Evolutionary conservation across 2,888 invertebrate genomes (phyloP).

Genomic region (Platycheirus rosarum): DNA sequence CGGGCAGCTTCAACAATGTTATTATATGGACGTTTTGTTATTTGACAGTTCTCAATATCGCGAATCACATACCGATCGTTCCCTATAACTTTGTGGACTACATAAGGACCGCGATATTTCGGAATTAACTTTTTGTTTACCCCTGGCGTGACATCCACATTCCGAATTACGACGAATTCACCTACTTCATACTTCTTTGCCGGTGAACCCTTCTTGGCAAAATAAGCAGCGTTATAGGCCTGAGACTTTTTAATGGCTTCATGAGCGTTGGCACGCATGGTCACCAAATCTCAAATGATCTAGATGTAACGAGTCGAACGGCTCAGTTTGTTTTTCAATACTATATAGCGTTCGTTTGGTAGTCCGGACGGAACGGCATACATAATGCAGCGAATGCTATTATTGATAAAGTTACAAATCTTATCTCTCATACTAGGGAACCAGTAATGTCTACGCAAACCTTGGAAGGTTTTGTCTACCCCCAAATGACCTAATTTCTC

Average conservation of each 20-base stretch:
- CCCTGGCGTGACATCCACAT: conserved; percentile 5
- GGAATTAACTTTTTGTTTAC: background rate
- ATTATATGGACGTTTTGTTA: conserved; percentile 14
- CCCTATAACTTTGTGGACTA: conserved; percentile 11
- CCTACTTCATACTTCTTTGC: no score
- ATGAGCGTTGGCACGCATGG: conserved; percentile 28
- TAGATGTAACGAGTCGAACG: conserved; percentile 80
- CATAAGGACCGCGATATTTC: conserved; percentile 9
- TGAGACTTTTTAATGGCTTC: conserved; percentile 15
- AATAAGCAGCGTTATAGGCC: conserved; percentile 6
- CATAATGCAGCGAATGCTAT: conserved; percentile 80
- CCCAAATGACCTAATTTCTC: conserved; percentile 61
- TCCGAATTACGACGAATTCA: conserved; percentile 5
- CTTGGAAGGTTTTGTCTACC: conserved; percentile 36
- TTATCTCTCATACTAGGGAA: conserved; percentile 80
- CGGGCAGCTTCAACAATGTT: conserved; percentile 2
- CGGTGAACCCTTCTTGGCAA: no score
- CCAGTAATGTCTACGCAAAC: conserved; percentile 77
- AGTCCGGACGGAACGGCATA: conserved; percentile 76
- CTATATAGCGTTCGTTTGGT: conserved; percentile 79
- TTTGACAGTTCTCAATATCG: conserved; percentile 6
- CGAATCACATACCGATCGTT: conserved; percentile 13
- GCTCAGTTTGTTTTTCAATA: conserved; percentile 79
- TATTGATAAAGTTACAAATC: conserved; percentile 79
- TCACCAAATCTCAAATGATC: conserved; percentile 36